A percentile compares a stretch with the other conserved stretches of the same genome.
Conservation (phyloP, 2,113 vertebrate genomes). For the Haemorhous mexicanus region DNA sequence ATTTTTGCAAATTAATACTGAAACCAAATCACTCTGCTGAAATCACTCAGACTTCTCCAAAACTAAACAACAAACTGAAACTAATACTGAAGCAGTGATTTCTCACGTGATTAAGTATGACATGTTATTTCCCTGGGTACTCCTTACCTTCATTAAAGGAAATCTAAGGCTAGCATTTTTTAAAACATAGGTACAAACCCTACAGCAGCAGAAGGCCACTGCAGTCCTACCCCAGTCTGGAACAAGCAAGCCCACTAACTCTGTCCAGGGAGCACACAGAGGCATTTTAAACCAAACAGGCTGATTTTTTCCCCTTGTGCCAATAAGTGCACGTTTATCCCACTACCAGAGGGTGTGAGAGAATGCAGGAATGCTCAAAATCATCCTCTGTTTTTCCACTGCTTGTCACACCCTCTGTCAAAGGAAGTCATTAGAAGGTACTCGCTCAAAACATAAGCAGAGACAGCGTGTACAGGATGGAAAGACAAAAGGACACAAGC, state of each 20-base stretch:
- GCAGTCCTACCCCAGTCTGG: neutral
- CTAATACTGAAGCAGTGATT: neutral
- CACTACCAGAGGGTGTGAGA: neutral
- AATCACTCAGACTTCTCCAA: neutral
- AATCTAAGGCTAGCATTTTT: neutral
- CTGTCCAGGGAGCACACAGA: neutral
- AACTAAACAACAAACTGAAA: neutral
- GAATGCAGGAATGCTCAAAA: neutral
- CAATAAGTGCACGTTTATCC: fast-evolving
- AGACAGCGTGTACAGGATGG: neutral
- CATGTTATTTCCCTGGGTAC: neutral
- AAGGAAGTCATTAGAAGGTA: neutral
- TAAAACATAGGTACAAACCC: neutral
- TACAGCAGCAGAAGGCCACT: neutral
- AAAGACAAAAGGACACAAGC: neutral
- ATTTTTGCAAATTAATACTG: neutral
- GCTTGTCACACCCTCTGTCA: neutral
- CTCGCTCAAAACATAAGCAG: neutral
- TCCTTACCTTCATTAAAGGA: neutral
- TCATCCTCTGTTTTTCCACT: neutral
- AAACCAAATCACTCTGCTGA: neutral
- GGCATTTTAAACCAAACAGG: neutral
- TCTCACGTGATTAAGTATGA: neutral
- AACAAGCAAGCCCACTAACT: neutral
- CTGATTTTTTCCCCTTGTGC: neutral